Conservation (phyloP, 2,888 invertebrate genomes). For the Esperia sulphurella region DNA sequence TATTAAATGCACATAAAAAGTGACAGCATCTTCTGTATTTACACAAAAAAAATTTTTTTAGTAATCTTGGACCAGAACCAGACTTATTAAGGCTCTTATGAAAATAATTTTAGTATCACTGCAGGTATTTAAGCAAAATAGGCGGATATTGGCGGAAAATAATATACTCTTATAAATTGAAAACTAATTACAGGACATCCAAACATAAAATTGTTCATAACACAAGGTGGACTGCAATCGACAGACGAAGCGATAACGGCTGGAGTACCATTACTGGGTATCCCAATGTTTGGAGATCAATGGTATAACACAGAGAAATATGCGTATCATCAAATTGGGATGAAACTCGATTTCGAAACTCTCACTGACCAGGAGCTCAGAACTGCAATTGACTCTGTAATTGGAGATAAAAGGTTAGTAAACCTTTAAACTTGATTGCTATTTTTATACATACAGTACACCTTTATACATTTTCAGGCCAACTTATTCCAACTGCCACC, state of each 20-base stretch:
- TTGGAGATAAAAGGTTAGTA: conserved; percentile 21
- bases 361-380: conserved; percentile 25
- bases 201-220: conserved; percentile 60
- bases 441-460: background rate
- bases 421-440: too few species aligned
- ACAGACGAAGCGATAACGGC: conserved; percentile 58
- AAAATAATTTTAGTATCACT: too few species aligned
- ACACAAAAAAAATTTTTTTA: too few species aligned
- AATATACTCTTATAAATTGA: too few species aligned
- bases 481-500: too few species aligned
- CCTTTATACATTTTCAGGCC: too few species aligned
- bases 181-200: conserved; percentile 51
- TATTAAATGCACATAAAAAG: too few species aligned
- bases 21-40: too few species aligned
- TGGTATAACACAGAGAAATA: conserved; percentile 44
- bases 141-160: too few species aligned
- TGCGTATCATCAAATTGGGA: conserved; percentile 33
- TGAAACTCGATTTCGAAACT: conserved; percentile 26
- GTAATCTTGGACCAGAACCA: too few species aligned
- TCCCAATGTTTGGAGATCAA: conserved; percentile 58
- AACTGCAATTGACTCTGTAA: conserved; percentile 25
- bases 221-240: conserved; percentile 62
- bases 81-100: too few species aligned
- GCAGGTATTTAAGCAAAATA: too few species aligned
- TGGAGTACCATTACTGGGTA: conserved; percentile 48